Percentiles rank a stretch among this genome's conserved stretches.
These are phyloP conservation scores for Netelia melanura DNA, from an alignment of 2,888 invertebrate genomes.

Conservation along the genomic window DNA sequence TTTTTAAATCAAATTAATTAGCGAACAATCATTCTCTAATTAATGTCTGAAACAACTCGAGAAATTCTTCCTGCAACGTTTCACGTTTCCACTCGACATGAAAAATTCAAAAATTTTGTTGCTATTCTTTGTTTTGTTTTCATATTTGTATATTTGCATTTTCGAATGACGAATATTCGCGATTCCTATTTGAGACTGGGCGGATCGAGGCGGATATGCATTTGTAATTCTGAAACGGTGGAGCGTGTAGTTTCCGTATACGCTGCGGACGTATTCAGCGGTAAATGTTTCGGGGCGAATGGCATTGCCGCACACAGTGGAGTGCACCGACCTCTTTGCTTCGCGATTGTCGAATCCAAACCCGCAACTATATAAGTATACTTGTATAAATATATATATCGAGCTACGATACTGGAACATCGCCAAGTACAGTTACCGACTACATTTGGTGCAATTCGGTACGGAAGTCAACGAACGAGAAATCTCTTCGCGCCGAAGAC, in stretches of 20 bases:
- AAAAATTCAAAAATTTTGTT: neutral
- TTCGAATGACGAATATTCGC: neutral
- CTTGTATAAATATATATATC: conserved; percentile 61
- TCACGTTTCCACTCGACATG: neutral
- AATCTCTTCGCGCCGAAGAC: conserved; percentile 63
- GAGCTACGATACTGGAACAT: conserved; percentile 73
- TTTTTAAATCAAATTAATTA: conserved; percentile 19
- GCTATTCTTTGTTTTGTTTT: neutral
- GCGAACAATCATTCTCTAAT: neutral
- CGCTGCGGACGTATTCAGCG: conserved; percentile 13
- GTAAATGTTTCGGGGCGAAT: conserved; percentile 37
- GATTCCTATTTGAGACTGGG: neutral
- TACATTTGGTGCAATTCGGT: conserved; percentile 73
- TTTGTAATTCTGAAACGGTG: neutral
- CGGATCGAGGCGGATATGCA: neutral
- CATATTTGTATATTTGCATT: neutral
- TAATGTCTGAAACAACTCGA: neutral
- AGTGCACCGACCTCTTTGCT: conserved; percentile 72
- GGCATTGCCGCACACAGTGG: conserved; percentile 60
- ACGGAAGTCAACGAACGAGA: conserved; percentile 73
- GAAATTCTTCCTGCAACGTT: neutral
- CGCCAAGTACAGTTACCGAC: conserved; percentile 77
- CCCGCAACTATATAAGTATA: conserved; percentile 40
- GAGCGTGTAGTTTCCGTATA: conserved; percentile 29
- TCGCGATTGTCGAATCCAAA: conserved; percentile 76